Evolutionary conservation across 1,140 invertebrate species (phyloP).

Genomic region (Leguminivora glycinivorella): DNA sequence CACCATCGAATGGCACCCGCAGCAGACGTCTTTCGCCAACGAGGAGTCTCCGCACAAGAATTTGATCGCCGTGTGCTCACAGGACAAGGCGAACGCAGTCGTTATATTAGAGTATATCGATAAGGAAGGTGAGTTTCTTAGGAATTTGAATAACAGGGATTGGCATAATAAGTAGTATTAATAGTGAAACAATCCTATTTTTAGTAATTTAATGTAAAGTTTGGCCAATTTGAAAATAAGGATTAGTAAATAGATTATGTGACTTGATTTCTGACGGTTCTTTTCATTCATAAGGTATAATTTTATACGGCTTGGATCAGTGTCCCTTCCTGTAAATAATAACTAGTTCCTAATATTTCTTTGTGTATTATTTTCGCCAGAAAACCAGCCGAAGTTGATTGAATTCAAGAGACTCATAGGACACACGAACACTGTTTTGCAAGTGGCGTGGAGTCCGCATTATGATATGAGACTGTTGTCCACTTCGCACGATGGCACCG

Average conservation of each 20-base stretch:
- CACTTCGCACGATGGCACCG: slow-evolving; percentile 83
- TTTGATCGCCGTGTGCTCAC: slow-evolving; percentile 83
- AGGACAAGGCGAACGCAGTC: slow-evolving; percentile 71
- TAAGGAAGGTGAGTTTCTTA: slow-evolving; percentile 49
- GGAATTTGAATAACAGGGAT: too few relatives aligned
- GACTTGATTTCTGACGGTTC: too few relatives aligned
- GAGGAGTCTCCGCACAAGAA: slow-evolving; percentile 80
- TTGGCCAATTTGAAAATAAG: too few relatives aligned
- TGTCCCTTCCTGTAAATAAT: too few relatives aligned
- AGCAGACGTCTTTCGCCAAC: slow-evolving; percentile 79
- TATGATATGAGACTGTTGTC: slow-evolving; percentile 83
- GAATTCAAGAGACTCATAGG: slow-evolving; percentile 79
- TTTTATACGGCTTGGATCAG: too few relatives aligned
- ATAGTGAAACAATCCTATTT: too few relatives aligned
- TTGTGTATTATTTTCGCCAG: slow-evolving; percentile 37
- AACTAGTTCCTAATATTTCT: too few relatives aligned
- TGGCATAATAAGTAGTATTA: too few relatives aligned
- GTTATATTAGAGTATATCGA: slow-evolving; percentile 79
- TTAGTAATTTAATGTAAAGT: too few relatives aligned
- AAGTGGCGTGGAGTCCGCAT: slow-evolving; percentile 87
- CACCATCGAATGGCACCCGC: slow-evolving; percentile 85
- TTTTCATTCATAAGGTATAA: too few relatives aligned
- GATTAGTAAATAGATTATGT: too few relatives aligned
- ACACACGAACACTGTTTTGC: slow-evolving; percentile 81
- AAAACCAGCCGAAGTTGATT: slow-evolving; percentile 55